Base-by-base conservation (phyloP, 2,888 invertebrate species). In the Lumbricus terrestris region DNA sequence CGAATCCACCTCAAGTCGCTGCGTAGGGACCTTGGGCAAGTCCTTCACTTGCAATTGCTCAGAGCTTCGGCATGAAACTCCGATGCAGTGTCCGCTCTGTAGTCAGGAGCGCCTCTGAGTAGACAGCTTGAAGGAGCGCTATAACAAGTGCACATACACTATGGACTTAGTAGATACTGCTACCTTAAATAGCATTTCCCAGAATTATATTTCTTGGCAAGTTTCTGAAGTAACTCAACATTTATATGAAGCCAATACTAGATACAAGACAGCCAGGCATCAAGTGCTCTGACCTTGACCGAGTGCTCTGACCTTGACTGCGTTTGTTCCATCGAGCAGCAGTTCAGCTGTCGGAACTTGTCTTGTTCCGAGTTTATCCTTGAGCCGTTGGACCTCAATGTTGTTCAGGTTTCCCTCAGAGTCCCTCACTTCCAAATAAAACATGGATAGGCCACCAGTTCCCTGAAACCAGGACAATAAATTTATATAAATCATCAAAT, bases 261-360 rank as follows among this genome's bases (percentile, higher is more conserved):
- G 69, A n/a, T 1, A n/a, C 8, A 8, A n/a, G 69, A 69, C 29
- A 6, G n/a, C 69, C n/a, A 69, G n/a, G 69, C 29, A 69, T 8
- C 11, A n/a, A 69, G 29, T 11, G n/a, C 8, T 69, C 47, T 91
- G 88, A 95, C 95, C 93, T 93, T 94, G 82, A 93, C 93, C 15
- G 96, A 96, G 13, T 92, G n/a, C n/a, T n/a, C 47, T 91, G 88
- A 95, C 95, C 93, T 93, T 94, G 82, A 93, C 93, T 15, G 96
- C 96, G 13, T 92, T 92, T 15, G 95, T 93, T 13, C 96, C 96
- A 93, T 96, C 95, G n/a, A 96, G 93, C 16, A 96, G 93, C 15
- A 96, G 93, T 92, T 96, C 96, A 13, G 96, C 96, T 1, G 96
- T 96, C 8, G 96, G 96, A 85, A 96, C 93, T 92, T 96, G 96